Evolutionary conservation across 2,797 vertebrate species (phyloP).

Genomic region (Sarcophilus harrisii): DNA sequence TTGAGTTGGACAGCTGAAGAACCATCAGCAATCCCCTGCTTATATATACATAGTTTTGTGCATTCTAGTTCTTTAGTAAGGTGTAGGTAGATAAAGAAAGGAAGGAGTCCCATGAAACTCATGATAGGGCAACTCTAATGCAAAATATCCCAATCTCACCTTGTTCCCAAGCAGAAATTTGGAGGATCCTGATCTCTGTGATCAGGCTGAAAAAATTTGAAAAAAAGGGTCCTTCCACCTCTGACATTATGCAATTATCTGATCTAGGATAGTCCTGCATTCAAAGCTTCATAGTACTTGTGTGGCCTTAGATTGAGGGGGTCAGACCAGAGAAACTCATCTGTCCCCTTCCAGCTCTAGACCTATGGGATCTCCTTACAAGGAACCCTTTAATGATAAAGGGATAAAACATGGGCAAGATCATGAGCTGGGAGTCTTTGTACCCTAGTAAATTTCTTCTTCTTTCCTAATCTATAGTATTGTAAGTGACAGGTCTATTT

Average conservation of each 20-base stretch:
- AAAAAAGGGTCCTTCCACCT: background rate
- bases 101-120: background rate
- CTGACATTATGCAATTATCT: background rate
- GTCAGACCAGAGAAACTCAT: background rate
- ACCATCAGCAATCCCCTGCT: background rate
- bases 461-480: background rate
- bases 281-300: background rate
- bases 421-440: background rate
- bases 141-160: background rate
- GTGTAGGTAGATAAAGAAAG: background rate
- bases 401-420: background rate
- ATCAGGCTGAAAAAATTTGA: background rate
- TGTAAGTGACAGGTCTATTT: slow-evolving; percentile 26
- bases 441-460: slow-evolving; percentile 19
- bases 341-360: background rate
- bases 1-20: too few relatives aligned
- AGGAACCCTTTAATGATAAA: background rate
- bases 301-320: background rate
- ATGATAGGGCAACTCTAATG: background rate
- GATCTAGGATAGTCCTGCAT: background rate
- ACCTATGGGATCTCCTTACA: background rate
- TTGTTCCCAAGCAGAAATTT: background rate
- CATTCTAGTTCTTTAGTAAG: background rate
- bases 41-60: background rate
- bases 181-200: background rate